Conservation (phyloP, 92 coral and sea anemone genomes). For the Anthopleura xanthogrammica region DNA sequence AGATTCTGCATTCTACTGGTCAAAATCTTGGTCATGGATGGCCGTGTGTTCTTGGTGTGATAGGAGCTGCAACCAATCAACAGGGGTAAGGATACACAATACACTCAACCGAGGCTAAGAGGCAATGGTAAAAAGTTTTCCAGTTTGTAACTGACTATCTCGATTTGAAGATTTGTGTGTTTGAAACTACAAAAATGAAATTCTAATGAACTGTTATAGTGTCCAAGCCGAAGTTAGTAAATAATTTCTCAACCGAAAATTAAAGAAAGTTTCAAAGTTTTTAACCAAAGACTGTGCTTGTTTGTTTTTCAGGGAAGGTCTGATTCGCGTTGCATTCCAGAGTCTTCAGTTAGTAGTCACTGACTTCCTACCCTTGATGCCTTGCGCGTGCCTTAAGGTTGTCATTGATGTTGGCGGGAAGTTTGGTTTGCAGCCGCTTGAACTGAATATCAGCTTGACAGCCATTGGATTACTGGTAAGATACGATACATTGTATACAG, state of each 20-base stretch:
- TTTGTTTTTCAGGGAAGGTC: constrained; percentile 64
- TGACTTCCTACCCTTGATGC: constrained; percentile 97
- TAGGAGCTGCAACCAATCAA: constrained; percentile 97
- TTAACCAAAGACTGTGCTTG: too few species aligned
- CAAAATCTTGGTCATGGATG: constrained; percentile 95
- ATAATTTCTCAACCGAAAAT: too few species aligned
- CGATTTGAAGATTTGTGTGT: neutral
- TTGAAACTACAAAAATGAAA: too few species aligned
- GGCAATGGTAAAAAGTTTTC: neutral
- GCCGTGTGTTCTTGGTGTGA: constrained; percentile 93
- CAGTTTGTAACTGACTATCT: neutral
- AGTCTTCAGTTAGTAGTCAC: constrained; percentile 96
- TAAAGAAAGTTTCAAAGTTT: too few species aligned
- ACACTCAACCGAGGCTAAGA: neutral
- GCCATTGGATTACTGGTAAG: constrained; percentile 98
- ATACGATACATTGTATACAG: neutral
- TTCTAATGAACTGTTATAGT: too few species aligned
- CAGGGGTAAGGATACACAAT: constrained; percentile 66
- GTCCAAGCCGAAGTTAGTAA: too few species aligned
- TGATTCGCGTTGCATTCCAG: constrained; percentile 98
- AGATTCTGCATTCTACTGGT: constrained; percentile 97
- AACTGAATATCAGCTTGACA: constrained; percentile 92
- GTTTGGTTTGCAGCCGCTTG: constrained; percentile 96
- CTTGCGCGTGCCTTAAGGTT: constrained; percentile 91
- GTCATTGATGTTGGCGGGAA: constrained; percentile 98